Percentiles rank a stretch among this genome's conserved stretches.
phyloP scores from a whole-genome alignment of 1,140 invertebrate genomes.

The Meteorus sp. region DNA sequence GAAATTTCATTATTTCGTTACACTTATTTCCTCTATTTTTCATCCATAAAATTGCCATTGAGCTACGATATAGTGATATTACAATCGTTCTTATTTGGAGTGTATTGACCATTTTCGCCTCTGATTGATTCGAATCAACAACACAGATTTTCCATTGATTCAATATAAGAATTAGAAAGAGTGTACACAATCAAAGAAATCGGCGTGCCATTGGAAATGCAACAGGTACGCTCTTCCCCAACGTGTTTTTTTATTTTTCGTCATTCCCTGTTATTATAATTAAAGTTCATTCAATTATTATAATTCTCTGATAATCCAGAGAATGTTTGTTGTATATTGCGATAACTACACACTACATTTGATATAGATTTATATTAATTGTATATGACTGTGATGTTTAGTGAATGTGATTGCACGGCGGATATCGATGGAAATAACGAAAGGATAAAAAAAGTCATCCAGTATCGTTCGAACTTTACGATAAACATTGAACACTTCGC shows the following conservation, averaged over 20 bases:
- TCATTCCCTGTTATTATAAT: background rate
- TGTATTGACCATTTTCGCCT: conserved; percentile 43
- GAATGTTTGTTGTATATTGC: background rate
- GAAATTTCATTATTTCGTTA: too few species aligned
- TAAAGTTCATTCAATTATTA: background rate
- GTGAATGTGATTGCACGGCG: conserved; percentile 16
- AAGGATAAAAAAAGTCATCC: background rate
- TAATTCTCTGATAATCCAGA: background rate
- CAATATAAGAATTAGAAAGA: conserved; percentile 40
- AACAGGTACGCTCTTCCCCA: conserved; percentile 34
- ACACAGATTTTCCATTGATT: conserved; percentile 17
- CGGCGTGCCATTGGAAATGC: conserved; percentile 53
- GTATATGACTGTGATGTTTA: conserved; percentile 11
- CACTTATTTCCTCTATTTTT: conserved; percentile 17
- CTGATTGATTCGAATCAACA: conserved; percentile 30
- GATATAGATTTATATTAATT: conserved; percentile 12
- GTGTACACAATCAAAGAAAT: conserved; percentile 36
- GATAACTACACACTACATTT: conserved; percentile 2
- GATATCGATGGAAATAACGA: background rate
- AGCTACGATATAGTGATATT: conserved; percentile 50
- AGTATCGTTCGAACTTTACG: background rate
- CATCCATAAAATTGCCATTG: conserved; percentile 45
- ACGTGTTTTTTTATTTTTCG: background rate
- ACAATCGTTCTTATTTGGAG: conserved; percentile 36
- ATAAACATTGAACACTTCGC: background rate